These are phyloP conservation scores for Rhagonycha fulva DNA, from an alignment of 2,888 invertebrate species.

Conservation along the genomic window DNA sequence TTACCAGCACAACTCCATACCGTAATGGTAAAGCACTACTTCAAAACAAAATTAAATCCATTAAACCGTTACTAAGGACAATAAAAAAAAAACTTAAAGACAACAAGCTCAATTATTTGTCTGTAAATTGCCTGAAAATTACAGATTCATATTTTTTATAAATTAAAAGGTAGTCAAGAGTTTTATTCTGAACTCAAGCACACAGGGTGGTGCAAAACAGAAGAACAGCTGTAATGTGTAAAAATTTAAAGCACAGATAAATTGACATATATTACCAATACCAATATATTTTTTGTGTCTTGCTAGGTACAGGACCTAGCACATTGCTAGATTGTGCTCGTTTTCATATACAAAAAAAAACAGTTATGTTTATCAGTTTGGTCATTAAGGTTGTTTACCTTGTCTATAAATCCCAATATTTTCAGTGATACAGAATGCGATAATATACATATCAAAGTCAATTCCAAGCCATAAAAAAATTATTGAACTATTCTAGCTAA, in stretches of 20 bases:
- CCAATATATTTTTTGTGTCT: too few species aligned
- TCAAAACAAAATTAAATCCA: conserved; percentile 78
- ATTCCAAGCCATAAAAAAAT: conserved; percentile 77
- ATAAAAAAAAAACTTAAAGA: conserved; percentile 69
- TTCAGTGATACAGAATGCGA: conserved; percentile 71
- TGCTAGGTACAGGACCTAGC: background rate
- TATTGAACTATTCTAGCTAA: conserved; percentile 71
- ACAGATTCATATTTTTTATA: too few species aligned
- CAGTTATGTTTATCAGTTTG: background rate
- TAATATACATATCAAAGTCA: conserved; percentile 75
- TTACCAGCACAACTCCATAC: conserved; percentile 74
- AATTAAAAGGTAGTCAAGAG: too few species aligned
- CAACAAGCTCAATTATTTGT: too few species aligned
- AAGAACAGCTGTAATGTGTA: too few species aligned
- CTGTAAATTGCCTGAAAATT: too few species aligned
- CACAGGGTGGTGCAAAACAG: too few species aligned
- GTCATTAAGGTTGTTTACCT: background rate
- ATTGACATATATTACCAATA: too few species aligned
- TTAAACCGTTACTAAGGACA: conserved; percentile 70
- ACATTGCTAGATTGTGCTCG: background rate
- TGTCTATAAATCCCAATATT: conserved; percentile 63
- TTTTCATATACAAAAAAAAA: background rate
- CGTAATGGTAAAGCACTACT: conserved; percentile 82
- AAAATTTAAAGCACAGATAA: too few species aligned
- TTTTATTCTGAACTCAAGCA: too few species aligned